Conservation (phyloP, 92 coral and sea anemone species). For the Heteractis magnifica region DNA sequence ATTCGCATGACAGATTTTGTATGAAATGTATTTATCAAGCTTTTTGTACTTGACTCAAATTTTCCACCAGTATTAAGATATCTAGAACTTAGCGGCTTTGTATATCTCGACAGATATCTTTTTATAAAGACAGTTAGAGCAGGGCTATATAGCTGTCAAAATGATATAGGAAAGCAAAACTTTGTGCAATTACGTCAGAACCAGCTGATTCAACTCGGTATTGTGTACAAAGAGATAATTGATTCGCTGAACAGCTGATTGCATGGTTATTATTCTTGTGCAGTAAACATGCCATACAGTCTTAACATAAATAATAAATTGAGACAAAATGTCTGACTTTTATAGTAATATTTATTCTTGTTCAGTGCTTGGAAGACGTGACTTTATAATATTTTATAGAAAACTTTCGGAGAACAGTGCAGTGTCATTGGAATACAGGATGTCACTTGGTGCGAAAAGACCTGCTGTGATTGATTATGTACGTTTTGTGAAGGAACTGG, state of each 20-base stretch:
- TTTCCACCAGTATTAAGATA: not conserved
- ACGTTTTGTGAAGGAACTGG: too few species aligned
- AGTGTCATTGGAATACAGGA: too few species aligned
- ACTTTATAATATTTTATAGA: too few species aligned
- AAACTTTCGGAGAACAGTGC: too few species aligned
- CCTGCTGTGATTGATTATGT: too few species aligned
- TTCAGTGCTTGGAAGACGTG: too few species aligned
- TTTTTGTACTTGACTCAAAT: not conserved
- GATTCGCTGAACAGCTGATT: not conserved
- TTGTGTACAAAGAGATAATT: not conserved
- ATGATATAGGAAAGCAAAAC: not conserved
- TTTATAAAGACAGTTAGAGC: not conserved
- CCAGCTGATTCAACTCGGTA: not conserved
- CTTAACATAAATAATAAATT: not conserved
- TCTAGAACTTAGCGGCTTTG: not conserved
- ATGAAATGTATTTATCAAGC: slow-evolving; percentile 19
- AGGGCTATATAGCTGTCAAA: not conserved
- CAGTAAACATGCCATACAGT: not conserved
- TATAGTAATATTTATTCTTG: too few species aligned
- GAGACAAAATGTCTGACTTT: not conserved
- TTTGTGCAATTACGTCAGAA: not conserved
- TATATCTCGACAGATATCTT: not conserved
- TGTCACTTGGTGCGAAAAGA: too few species aligned
- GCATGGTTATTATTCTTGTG: not conserved
- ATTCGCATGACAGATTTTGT: slow-evolving; percentile 19